phyloP scores from a whole-genome alignment of 1,140 invertebrate species.

The Drosophila aff. region DNA sequence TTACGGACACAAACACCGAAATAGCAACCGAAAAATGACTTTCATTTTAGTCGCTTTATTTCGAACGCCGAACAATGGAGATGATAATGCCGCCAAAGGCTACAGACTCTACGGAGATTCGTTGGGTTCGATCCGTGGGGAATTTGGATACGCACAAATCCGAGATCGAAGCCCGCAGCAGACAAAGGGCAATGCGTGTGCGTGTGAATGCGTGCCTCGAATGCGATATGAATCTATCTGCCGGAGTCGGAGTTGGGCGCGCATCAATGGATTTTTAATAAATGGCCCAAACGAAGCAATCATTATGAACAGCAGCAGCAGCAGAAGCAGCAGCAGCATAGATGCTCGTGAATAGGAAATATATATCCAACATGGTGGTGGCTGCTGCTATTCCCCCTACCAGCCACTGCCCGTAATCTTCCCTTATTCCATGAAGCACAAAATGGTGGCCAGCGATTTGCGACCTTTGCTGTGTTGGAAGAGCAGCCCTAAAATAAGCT shows the following conservation, averaged over 20 bases:
- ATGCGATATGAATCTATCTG: slow-evolving; percentile 73
- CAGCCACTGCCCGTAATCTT: neutral
- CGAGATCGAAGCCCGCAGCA: slow-evolving; percentile 23
- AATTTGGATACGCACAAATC: slow-evolving; percentile 77
- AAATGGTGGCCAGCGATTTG: slow-evolving; percentile 59
- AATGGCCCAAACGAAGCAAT: slow-evolving; percentile 58
- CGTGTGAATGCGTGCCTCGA: slow-evolving; percentile 79
- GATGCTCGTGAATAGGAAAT: slow-evolving; percentile 69
- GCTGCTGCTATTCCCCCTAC: slow-evolving; percentile 9
- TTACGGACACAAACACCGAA: slow-evolving; percentile 5
- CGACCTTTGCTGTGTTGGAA: slow-evolving; percentile 11
- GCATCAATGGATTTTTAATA: slow-evolving; percentile 82
- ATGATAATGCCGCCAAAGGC: slow-evolving; percentile 66
- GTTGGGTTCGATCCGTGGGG: slow-evolving; percentile 62
- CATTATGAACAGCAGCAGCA: slow-evolving; percentile 53
- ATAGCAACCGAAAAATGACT: slow-evolving; percentile 72
- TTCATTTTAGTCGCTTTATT: slow-evolving; percentile 69
- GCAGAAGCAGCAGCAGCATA: slow-evolving; percentile 44
- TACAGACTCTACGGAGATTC: slow-evolving; percentile 31
- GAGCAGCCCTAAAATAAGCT: slow-evolving; percentile 1
- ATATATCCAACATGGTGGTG: slow-evolving; percentile 55
- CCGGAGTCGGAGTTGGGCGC: slow-evolving; percentile 18
- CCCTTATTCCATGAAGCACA: slow-evolving; percentile 34
- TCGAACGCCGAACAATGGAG: slow-evolving; percentile 50
- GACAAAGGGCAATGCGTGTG: slow-evolving; percentile 50